phyloP scores from a whole-genome alignment of 2,797 vertebrate genomes.

The Sorex maritimensis region DNA sequence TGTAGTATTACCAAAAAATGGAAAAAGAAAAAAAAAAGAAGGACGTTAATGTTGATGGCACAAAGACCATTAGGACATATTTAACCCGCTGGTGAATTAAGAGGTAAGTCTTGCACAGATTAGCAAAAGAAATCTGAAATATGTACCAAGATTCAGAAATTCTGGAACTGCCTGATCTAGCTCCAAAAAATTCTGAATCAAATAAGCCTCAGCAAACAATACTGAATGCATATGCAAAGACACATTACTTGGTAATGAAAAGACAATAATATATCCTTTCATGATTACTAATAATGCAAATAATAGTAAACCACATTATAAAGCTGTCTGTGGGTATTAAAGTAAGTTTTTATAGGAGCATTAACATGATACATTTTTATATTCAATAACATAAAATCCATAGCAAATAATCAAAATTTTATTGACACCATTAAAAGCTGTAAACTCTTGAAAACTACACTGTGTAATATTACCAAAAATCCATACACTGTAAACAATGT shows the following conservation, averaged over 20 bases:
- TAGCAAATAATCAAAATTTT: not conserved
- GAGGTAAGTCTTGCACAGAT: not conserved
- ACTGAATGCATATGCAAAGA: slow-evolving; percentile 4
- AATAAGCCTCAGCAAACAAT: slow-evolving; percentile 22
- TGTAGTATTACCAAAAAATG: not conserved
- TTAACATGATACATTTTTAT: not conserved
- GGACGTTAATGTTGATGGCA: not conserved
- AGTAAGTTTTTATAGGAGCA: not conserved
- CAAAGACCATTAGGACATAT: not conserved
- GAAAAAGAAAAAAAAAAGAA: not conserved
- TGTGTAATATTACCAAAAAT: no score
- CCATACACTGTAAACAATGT: no score
- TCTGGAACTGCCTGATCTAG: slow-evolving; percentile 9
- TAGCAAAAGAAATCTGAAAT: slow-evolving; percentile 36
- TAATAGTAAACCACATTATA: slow-evolving; percentile 3
- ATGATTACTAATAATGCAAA: slow-evolving; percentile 21
- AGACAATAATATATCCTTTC: not conserved
- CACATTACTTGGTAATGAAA: slow-evolving; percentile 23
- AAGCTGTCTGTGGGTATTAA: slow-evolving; percentile 21
- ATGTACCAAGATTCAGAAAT: not conserved
- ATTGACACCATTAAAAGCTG: not conserved
- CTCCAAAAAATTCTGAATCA: not conserved
- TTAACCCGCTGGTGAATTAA: not conserved
- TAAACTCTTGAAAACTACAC: no score
- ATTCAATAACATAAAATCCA: not conserved